These are phyloP conservation scores for Peromyscus polionotus DNA, from an alignment of 2,113 vertebrate species.

Conservation along the genomic window DNA sequence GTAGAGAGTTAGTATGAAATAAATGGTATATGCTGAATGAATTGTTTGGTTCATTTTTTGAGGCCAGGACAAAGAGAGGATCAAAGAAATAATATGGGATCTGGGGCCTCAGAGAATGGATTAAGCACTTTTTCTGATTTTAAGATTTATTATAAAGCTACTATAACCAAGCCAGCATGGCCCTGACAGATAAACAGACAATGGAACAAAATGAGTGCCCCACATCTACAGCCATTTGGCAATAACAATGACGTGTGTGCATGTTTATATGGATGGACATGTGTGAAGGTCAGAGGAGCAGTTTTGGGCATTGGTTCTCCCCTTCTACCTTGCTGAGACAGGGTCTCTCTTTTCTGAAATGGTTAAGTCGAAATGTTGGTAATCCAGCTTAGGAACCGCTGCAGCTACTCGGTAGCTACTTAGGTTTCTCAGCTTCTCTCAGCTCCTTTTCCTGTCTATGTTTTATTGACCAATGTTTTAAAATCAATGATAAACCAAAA, in stretches of 20 bases:
- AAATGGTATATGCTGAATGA: background rate
- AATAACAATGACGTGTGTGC: background rate
- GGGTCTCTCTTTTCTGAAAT: background rate
- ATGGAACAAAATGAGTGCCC: background rate
- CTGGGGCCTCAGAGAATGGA: background rate
- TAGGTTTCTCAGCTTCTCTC: background rate
- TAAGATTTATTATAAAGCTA: background rate
- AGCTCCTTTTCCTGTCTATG: background rate
- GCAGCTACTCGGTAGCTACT: background rate
- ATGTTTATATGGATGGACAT: background rate
- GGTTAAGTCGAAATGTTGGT: background rate
- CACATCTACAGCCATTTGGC: background rate
- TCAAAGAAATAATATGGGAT: background rate
- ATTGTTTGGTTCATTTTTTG: background rate
- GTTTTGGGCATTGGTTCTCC: background rate
- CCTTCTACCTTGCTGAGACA: background rate
- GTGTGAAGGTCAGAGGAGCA: background rate
- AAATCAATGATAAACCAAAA: background rate
- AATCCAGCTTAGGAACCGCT: background rate
- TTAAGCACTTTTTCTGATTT: background rate
- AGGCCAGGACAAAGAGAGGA: background rate
- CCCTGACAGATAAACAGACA: background rate
- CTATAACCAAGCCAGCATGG: too few relatives aligned
- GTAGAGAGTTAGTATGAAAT: background rate
- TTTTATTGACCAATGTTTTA: background rate